Evolutionary conservation across 2,797 vertebrate species (phyloP).

Genomic region (Aldrovandia affinis): DNA sequence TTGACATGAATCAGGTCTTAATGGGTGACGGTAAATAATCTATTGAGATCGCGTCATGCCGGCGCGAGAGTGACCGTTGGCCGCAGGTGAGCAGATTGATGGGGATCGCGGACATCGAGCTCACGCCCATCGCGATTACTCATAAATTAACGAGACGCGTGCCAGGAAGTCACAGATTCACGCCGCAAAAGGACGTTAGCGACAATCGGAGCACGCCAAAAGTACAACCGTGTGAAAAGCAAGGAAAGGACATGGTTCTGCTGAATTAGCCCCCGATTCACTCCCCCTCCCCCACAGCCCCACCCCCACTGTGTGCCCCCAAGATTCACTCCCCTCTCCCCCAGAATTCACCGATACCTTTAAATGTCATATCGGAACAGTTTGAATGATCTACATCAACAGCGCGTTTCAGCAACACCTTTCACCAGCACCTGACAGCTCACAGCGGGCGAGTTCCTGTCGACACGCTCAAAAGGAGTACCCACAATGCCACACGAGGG

Average conservation of each 20-base stretch:
- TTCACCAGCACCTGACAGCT: neutral
- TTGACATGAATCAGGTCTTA: slow-evolving; percentile 36
- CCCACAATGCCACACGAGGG: neutral
- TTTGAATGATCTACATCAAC: slow-evolving; percentile 1
- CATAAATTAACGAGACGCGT: slow-evolving; percentile 20
- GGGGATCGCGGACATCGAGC: slow-evolving; percentile 16
- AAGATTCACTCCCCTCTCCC: too few relatives aligned
- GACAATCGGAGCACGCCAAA: neutral
- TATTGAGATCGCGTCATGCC: slow-evolving; percentile 26
- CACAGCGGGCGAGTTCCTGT: neutral
- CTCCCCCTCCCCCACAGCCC: neutral
- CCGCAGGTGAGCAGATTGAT: slow-evolving; percentile 12
- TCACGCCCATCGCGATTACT: neutral
- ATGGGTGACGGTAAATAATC: slow-evolving; percentile 36
- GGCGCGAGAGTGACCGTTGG: neutral
- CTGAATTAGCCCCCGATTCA: neutral
- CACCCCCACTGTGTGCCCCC: neutral
- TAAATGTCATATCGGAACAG: slow-evolving; percentile 13
- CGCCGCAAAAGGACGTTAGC: neutral
- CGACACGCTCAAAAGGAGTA: neutral
- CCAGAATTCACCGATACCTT: too few relatives aligned
- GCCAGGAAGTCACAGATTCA: neutral
- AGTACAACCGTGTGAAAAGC: neutral
- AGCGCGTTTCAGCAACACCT: slow-evolving; percentile 1
- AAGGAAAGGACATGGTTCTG: neutral